phyloP scores from a whole-genome alignment of 64 coral and sea anemone species.

The Actinia equina region DNA sequence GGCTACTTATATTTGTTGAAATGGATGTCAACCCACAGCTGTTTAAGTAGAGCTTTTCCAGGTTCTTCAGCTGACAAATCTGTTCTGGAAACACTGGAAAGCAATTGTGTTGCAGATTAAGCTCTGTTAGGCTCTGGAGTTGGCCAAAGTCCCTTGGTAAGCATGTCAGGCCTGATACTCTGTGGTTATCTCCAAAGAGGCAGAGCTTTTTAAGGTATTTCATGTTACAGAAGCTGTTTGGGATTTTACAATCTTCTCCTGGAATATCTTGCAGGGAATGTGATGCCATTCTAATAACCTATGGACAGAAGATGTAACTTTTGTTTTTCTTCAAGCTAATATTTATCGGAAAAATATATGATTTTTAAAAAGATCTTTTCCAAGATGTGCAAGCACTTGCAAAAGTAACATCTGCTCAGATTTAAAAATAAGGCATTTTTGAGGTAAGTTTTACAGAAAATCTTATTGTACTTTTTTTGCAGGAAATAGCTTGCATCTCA shows the following conservation, averaged over 20 bases:
- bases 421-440: too few relatives aligned
- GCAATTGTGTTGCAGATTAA: slow-evolving; percentile 71
- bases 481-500: too few relatives aligned
- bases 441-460: too few relatives aligned
- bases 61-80: slow-evolving; percentile 44
- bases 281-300: slow-evolving; percentile 63
- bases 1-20: slow-evolving; percentile 41
- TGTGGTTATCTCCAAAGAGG: slow-evolving; percentile 40
- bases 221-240: slow-evolving; percentile 34
- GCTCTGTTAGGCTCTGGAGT: slow-evolving; percentile 42
- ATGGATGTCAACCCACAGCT: slow-evolving; percentile 59
- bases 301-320: too few relatives aligned
- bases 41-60: slow-evolving; percentile 75
- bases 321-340: too few relatives aligned
- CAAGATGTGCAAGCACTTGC: too few relatives aligned
- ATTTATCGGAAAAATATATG: too few relatives aligned
- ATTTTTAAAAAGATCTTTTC: too few relatives aligned
- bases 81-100: slow-evolving; percentile 68
- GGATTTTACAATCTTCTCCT: slow-evolving; percentile 10
- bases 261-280: slow-evolving; percentile 42
- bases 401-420: too few relatives aligned
- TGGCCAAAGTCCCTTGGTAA: slow-evolving; percentile 50
- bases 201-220: slow-evolving; percentile 32
- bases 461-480: too few relatives aligned
- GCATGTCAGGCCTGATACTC: not conserved